These are phyloP conservation scores for Xylota segnis DNA, from an alignment of 2,888 invertebrate genomes.

Conservation along the genomic window DNA sequence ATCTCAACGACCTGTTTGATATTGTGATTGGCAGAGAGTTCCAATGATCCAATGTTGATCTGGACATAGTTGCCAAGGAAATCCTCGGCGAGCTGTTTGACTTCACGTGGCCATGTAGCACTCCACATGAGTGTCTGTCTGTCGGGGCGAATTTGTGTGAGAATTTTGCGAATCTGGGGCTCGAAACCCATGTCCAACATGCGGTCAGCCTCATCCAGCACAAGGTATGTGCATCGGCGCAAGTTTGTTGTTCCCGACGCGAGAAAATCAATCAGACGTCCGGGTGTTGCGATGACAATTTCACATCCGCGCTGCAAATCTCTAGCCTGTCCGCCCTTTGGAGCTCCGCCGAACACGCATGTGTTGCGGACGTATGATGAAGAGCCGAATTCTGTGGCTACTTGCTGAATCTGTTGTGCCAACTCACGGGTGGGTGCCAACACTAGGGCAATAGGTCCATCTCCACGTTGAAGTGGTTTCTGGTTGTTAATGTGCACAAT, in stretches of 20 bases:
- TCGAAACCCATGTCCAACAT: constrained; percentile 99
- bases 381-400: constrained; percentile 93
- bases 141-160: constrained; percentile 97
- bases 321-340: constrained; percentile 91
- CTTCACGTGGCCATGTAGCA: constrained; percentile 99
- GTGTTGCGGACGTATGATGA: constrained; percentile 92
- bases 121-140: constrained; percentile 99
- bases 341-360: constrained; percentile 96
- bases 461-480: constrained; percentile 89
- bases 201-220: constrained; percentile 96
- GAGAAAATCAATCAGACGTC: constrained; percentile 95
- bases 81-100: constrained; percentile 95
- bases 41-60: constrained; percentile 94
- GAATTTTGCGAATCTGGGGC: constrained; percentile 97
- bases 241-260: constrained; percentile 91
- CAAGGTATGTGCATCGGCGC: constrained; percentile 93
- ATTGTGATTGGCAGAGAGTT: constrained; percentile 95
- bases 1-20: constrained; percentile 94
- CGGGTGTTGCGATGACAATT: constrained; percentile 96
- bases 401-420: constrained; percentile 93
- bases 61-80: constrained; percentile 96
- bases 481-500: constrained; percentile 95
- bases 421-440: constrained; percentile 92
- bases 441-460: constrained; percentile 93
- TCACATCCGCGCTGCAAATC: constrained; percentile 93